These are phyloP conservation scores for Hydra vulgaris DNA, from an alignment of 30 jellyfish, hydroid and myxozoan species.

Conservation along the genomic window DNA sequence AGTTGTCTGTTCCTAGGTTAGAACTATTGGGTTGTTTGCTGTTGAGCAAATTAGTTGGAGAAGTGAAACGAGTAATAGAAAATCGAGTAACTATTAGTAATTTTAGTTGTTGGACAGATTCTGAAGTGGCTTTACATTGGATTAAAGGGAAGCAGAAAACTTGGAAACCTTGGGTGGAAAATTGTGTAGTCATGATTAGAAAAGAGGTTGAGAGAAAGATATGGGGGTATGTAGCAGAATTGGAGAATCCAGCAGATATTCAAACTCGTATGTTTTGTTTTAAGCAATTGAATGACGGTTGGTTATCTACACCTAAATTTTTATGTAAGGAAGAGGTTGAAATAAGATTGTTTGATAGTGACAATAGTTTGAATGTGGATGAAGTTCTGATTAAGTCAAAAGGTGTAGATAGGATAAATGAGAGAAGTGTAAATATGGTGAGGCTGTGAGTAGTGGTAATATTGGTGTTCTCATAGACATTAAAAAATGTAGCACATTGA, in stretches of 20 bases:
- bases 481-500: too few relatives aligned
- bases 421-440: too few relatives aligned
- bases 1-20: slow-evolving; percentile 49
- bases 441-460: too few relatives aligned
- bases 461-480: too few relatives aligned
- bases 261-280: slow-evolving; percentile 10
- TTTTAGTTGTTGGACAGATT: too few relatives aligned
- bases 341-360: too few relatives aligned
- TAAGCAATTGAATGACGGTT: slow-evolving; percentile 4
- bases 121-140: too few relatives aligned
- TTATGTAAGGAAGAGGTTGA: too few relatives aligned
- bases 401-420: neutral
- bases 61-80: slow-evolving; percentile 29
- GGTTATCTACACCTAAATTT: too few relatives aligned
- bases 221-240: slow-evolving; percentile 28
- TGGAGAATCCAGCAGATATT: slow-evolving; percentile 35
- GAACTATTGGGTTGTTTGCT: slow-evolving; percentile 55
- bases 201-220: slow-evolving; percentile 5
- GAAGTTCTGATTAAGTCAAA: neutral
- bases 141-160: too few relatives aligned
- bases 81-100: neutral
- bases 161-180: too few relatives aligned
- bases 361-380: neutral
- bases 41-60: slow-evolving; percentile 33
- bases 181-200: too few relatives aligned